Evolutionary conservation across 2,797 vertebrate species (phyloP).

Genomic region (Nothura maculosa): DNA sequence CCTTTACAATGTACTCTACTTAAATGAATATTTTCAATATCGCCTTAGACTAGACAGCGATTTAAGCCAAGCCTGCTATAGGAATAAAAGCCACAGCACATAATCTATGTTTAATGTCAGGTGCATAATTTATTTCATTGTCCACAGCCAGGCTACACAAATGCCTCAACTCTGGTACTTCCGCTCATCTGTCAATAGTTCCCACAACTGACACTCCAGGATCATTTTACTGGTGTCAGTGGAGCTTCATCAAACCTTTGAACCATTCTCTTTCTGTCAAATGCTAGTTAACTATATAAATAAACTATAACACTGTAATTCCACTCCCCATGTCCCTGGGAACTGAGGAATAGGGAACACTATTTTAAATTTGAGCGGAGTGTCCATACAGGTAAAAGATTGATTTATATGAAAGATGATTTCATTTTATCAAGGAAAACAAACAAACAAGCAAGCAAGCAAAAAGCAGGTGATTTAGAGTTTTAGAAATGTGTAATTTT

Average conservation of each 20-base stretch:
- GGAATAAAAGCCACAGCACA: not conserved
- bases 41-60: not conserved
- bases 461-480: constrained; percentile 1
- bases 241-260: not conserved
- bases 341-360: not conserved
- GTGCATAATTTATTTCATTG: not conserved
- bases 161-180: not conserved
- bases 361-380: not conserved
- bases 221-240: not conserved
- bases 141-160: not conserved
- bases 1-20: not conserved
- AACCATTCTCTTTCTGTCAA: not conserved
- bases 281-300: not conserved
- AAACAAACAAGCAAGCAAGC: not conserved
- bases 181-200: not conserved
- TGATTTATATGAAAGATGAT: not conserved
- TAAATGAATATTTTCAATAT: not conserved
- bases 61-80: not conserved
- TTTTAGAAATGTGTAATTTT: not conserved
- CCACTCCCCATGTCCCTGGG: not conserved
- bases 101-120: not conserved
- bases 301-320: not conserved
- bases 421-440: constrained; percentile 10
- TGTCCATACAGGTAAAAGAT: not conserved
- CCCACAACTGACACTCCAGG: not conserved